Percentiles rank a stretch among this genome's conserved stretches.
Conservation (phyloP, 2,113 vertebrate species). For the Nesoenas mayeri region DNA sequence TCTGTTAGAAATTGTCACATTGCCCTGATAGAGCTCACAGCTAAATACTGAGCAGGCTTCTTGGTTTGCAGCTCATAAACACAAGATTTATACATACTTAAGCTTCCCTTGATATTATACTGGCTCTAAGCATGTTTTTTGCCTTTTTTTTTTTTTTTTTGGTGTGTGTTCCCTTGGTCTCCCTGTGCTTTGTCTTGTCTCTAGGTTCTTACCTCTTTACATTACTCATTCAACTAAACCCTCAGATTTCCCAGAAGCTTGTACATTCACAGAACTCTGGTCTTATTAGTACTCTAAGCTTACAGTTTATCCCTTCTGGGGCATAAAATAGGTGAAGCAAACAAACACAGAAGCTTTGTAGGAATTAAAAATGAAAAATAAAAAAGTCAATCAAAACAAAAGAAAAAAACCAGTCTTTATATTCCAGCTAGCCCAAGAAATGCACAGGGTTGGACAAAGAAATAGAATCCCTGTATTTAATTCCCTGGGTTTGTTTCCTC, state of each 20-base stretch:
- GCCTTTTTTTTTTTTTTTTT: background rate
- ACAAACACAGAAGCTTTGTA: slow-evolving; percentile 3
- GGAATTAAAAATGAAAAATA: background rate
- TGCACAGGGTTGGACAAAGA: background rate
- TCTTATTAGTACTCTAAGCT: slow-evolving; percentile 17
- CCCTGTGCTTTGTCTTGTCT: background rate
- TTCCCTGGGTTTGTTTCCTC: background rate
- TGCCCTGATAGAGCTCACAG: background rate
- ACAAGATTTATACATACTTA: background rate
- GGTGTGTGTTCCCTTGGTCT: background rate
- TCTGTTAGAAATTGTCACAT: background rate
- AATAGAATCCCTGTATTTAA: background rate
- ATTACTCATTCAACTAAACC: background rate
- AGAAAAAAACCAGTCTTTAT: background rate
- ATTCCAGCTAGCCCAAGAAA: background rate
- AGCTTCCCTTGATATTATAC: background rate
- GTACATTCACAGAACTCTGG: background rate
- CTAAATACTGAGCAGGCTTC: background rate
- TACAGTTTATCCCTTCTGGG: slow-evolving; percentile 18
- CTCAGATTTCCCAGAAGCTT: slow-evolving; percentile 40
- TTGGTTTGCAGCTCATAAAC: background rate
- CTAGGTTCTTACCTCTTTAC: slow-evolving; percentile 2
- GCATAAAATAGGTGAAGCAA: slow-evolving; percentile 33
- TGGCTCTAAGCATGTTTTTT: background rate
- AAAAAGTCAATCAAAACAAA: background rate